phyloP scores from a whole-genome alignment of 2,888 invertebrate genomes.

The Nycteola revayana region DNA sequence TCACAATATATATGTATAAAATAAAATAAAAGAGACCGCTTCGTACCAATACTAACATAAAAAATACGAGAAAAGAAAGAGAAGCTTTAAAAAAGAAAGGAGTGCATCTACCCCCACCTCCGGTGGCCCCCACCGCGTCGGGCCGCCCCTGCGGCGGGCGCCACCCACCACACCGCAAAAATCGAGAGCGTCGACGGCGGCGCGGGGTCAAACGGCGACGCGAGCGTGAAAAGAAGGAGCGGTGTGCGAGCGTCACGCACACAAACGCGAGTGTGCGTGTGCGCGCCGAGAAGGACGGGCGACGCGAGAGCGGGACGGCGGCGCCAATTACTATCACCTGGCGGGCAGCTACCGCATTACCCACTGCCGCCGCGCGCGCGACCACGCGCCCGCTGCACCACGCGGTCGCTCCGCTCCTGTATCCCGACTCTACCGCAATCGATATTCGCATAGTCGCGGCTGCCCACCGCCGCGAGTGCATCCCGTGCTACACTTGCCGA shows the following conservation, averaged over 20 bases:
- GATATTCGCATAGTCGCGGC: constrained; percentile 52
- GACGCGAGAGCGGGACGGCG: constrained; percentile 77
- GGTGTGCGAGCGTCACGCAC: constrained; percentile 71
- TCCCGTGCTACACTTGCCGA: constrained; percentile 38
- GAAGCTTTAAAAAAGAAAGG: constrained; percentile 81
- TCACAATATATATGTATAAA: constrained; percentile 74
- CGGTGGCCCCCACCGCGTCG: constrained; percentile 65
- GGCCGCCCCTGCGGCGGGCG: constrained; percentile 80
- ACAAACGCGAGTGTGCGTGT: constrained; percentile 64
- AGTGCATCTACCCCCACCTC: constrained; percentile 79
- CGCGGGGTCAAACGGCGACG: constrained; percentile 81
- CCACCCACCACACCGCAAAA: constrained; percentile 85
- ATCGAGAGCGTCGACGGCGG: constrained; percentile 82
- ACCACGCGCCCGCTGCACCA: constrained; percentile 82
- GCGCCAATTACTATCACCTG: constrained; percentile 84
- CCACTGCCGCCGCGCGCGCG: constrained; percentile 82
- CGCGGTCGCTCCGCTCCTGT: constrained; percentile 61
- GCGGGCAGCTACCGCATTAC: constrained; percentile 85
- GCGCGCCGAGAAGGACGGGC: constrained; percentile 78
- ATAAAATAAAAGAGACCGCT: constrained; percentile 80
- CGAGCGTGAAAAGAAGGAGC: constrained; percentile 81
- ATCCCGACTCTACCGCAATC: constrained; percentile 59
- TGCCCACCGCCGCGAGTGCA: constrained; percentile 48
- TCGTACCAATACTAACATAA: constrained; percentile 75
- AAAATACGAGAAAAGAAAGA: constrained; percentile 82